Base-by-base conservation (phyloP, 2,888 invertebrate genomes). In the Teinopalpus imperialis region DNA sequence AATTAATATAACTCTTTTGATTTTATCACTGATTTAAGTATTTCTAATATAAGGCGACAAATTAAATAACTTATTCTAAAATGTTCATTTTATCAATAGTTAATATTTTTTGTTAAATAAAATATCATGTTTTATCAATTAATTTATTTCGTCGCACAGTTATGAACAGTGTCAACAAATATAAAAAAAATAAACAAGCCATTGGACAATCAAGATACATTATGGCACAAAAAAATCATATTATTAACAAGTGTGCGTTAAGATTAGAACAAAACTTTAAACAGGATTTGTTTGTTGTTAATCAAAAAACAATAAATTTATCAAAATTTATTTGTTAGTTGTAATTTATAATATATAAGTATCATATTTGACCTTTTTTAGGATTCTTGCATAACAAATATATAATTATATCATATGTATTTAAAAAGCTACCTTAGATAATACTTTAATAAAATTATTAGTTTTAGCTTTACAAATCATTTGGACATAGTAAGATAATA, bases 161-260 rank as follows among this genome's bases (percentile, higher is more conserved):
- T 24, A 13, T 26, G 16, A 39, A 44, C 24, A 26, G 18, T 32
- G 12, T 39, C 39, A 45, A 26, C 27, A 12, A 27, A 32, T 32
- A 32, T 21, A 21, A 45, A 3, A 16, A 16, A 21, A 10, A 44
- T 32, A 31, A 18, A 26, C 14, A 34, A 29, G 27, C 42, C 42
- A 12, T 26, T 37, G 18, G 43, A 24, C 12, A 37, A 12, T 24
- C 2, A 36, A 26, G 8, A 37, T 10, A 31, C 8, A 9, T 32
- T 45, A 45, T 45, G 45, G 45, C 45, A 45, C 45, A 12, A 32
- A 45, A 24, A 35, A n/a, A 16, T 31, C 14, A 12, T 27, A 7
- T 9, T 32, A 13, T 18, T 26, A 32, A 34, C 16, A 39, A 39
- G 32, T 39, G 37, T 39, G 37, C 32, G 39, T n/a, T 13, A 44